Conservation (phyloP, 2,797 vertebrate species). For the Potorous gilbertii region DNA sequence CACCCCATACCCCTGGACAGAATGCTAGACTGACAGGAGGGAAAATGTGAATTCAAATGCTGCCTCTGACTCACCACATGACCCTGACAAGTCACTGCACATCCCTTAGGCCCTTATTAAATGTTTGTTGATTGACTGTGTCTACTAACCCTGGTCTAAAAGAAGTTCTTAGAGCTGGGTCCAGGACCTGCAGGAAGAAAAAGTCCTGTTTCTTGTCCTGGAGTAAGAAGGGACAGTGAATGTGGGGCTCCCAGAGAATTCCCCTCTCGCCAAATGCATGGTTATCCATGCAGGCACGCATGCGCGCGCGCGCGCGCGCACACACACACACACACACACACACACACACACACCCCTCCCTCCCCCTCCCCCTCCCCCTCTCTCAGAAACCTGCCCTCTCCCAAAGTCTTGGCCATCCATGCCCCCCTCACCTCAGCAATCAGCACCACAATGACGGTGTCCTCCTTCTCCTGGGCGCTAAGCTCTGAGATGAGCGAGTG, state of each 20-base stretch:
- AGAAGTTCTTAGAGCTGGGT: not conserved
- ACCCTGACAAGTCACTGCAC: not conserved
- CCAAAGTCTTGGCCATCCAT: not conserved
- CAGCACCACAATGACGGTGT: conserved; percentile 97
- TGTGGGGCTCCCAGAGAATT: not conserved
- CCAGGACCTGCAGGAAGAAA: not conserved
- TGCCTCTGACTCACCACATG: not conserved
- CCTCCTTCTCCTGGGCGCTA: conserved; percentile 93
- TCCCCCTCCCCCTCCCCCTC: no score
- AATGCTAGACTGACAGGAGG: not conserved
- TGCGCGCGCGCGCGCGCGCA: no score
- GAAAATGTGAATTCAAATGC: not conserved
- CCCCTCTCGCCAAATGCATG: not conserved
- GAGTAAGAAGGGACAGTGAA: not conserved
- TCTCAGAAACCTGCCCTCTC: not conserved
- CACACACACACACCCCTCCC: no score
- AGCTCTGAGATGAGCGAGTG: conserved; percentile 97
- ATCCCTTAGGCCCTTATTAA: not conserved
- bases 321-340: not conserved
- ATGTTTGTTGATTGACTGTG: not conserved
- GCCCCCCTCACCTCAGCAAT: conserved; percentile 93
- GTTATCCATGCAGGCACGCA: not conserved
- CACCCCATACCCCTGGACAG: no score
- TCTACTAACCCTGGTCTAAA: not conserved
- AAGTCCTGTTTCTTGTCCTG: not conserved